Evolutionary conservation across 2,113 vertebrate genomes (phyloP).

Genomic region (Solea solea): DNA sequence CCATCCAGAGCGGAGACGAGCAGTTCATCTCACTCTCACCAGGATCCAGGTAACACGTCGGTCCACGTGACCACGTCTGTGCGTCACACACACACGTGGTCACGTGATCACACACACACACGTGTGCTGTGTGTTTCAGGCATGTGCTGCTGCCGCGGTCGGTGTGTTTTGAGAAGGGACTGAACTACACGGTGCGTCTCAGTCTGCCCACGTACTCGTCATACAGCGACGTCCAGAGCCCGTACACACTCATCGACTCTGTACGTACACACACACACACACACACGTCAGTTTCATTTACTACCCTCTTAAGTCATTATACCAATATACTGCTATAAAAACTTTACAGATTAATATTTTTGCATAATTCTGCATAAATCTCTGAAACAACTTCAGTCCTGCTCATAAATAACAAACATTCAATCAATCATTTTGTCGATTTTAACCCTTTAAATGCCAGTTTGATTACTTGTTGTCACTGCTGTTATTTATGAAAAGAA

Average conservation of each 20-base stretch:
- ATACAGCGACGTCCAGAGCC: slow-evolving; percentile 79
- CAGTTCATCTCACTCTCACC: slow-evolving; percentile 89
- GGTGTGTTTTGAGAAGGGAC: slow-evolving; percentile 91
- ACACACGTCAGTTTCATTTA: no score
- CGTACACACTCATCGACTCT: slow-evolving; percentile 93
- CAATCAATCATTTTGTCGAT: no score
- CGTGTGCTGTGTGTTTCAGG: slow-evolving; percentile 70
- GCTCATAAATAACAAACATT: no score
- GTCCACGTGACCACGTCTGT: background rate
- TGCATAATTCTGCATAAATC: no score
- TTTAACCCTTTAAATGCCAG: no score
- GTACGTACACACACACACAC: slow-evolving; percentile 76
- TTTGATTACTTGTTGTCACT: no score
- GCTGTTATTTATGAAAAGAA: no score
- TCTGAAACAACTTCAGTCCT: no score
- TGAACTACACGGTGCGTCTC: slow-evolving; percentile 91
- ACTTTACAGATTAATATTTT: no score
- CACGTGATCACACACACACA: background rate
- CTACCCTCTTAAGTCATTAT: no score
- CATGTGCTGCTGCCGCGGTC: slow-evolving; percentile 86
- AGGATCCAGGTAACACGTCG: slow-evolving; percentile 79
- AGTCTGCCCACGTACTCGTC: slow-evolving; percentile 88
- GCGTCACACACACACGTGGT: background rate
- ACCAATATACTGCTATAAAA: no score
- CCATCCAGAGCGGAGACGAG: slow-evolving; percentile 87